A percentile compares a stretch with the other conserved stretches of the same genome.
Conservation (phyloP, 2,797 vertebrate species). For the Xenentodon cancila region DNA sequence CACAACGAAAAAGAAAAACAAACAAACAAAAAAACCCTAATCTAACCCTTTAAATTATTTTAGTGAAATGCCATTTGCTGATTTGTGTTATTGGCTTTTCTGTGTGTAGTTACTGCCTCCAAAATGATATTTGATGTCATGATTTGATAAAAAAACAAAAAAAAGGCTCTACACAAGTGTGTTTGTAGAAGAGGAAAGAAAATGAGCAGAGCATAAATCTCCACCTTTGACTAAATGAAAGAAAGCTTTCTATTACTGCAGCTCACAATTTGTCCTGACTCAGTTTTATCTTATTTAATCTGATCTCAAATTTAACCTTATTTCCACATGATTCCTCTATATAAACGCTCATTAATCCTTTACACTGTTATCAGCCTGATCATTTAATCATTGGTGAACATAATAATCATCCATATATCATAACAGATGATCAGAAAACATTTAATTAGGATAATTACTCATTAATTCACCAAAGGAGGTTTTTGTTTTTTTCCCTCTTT, state of each 20-base stretch:
- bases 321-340: conserved; percentile 33
- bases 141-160: too few relatives aligned
- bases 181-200: neutral
- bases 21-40: too few relatives aligned
- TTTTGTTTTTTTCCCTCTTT: conserved; percentile 22
- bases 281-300: conserved; percentile 67
- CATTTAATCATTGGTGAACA: conserved; percentile 72
- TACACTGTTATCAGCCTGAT: conserved; percentile 61
- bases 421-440: conserved; percentile 71
- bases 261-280: conserved; percentile 54
- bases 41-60: neutral
- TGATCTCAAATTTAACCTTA: conserved; percentile 64
- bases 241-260: conserved; percentile 29
- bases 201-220: conserved; percentile 1
- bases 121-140: too few relatives aligned
- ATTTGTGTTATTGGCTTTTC: too few relatives aligned
- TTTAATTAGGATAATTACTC: conserved; percentile 79
- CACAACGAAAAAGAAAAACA: too few relatives aligned
- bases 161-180: too few relatives aligned
- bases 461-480: conserved; percentile 65
- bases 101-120: too few relatives aligned
- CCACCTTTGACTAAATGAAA: conserved; percentile 16
- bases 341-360: conserved; percentile 67
- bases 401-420: conserved; percentile 75
- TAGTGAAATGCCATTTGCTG: neutral